Percentiles rank a stretch among this genome's conserved stretches.
Conservation (phyloP, 2,888 invertebrate species). For the Terebella lapidaria region DNA sequence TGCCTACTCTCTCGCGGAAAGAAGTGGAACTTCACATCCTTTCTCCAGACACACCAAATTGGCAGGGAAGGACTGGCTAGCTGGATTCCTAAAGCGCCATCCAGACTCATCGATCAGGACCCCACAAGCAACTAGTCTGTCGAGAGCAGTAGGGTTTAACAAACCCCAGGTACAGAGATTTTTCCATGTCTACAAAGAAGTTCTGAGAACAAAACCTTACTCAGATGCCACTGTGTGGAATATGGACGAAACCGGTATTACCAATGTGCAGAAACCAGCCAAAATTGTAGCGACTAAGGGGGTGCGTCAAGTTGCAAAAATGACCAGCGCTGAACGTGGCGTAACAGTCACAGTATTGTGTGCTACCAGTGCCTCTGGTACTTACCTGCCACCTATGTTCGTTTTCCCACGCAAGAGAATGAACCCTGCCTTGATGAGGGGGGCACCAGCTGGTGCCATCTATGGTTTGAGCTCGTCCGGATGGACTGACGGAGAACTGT, state of each 20-base stretch:
- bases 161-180: conserved; percentile 16
- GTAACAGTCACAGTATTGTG: conserved; percentile 51
- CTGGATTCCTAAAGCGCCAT: conserved; percentile 20
- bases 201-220: conserved; percentile 3
- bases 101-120: conserved; percentile 15
- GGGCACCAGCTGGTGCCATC: conserved; percentile 48
- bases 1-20: conserved; percentile 22
- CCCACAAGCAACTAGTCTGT: conserved; percentile 20
- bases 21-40: conserved; percentile 12
- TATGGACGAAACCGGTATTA: no score
- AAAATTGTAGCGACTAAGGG: no score
- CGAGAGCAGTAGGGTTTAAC: conserved; percentile 24
- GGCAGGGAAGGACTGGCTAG: conserved; percentile 25
- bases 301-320: conserved; percentile 44
- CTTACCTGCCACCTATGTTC: conserved; percentile 55
- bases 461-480: conserved; percentile 7
- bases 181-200: conserved; percentile 11
- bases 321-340: conserved; percentile 51
- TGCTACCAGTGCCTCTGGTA: conserved; percentile 50
- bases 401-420: conserved; percentile 53
- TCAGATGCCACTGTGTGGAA: conserved; percentile 15
- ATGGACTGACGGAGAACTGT: conserved; percentile 14
- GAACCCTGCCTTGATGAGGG: conserved; percentile 49
- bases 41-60: conserved; percentile 18
- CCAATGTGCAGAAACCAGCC: no score